Base-by-base conservation (phyloP, 2,797 vertebrate species). In the Phaenicophaeus curvirostris region DNA sequence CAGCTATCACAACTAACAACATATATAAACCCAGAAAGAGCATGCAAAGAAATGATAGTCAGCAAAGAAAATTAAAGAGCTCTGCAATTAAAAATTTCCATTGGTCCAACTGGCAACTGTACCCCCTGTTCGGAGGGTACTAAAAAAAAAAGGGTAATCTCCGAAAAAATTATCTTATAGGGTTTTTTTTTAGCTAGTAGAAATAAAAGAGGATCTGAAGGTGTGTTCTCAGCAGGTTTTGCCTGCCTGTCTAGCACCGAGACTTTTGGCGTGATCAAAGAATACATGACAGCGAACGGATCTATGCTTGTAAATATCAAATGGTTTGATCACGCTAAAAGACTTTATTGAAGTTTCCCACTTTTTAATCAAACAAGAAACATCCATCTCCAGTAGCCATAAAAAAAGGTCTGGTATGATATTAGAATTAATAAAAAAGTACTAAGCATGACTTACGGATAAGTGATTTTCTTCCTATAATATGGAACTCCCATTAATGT, bases 241-340 rank as follows among this genome's bases (percentile, higher is more conserved):
- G 39, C 79, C 69, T 94, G 90, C 92, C 78, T 81, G 33, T 37
- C 80, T 90, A 71, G 51, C 5, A 27, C 62, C 4, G 59, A 85
- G 57, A 81, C 59, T 95, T 95, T 96, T 91, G 95, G 80, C 7
- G 1, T 96, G 96, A 97, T 97, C 97, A 97, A 97, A 97, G 97
- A 95, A 92, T 91, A 94, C 93, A 94, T 97, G 96, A 96, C 96
- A 97, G 96, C 33, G 31, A 93, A 92, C 21, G 59, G 95, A 97
- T 96, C 96, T 80, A 78, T 61, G 86, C 92, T 96, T 97, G 96
- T 94, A 96, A 96, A 92, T 95, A 96, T 94, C 96, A 96, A 97
- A 77, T 21, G 37, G 87, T 78, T 81, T 89, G 77, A 79, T 84
- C 74, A 54, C 15, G 48, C 91, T 79, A 84, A 37, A 88, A 82